Conservation (phyloP, 1,140 invertebrate genomes). For the Leptoteleia sp. region DNA sequence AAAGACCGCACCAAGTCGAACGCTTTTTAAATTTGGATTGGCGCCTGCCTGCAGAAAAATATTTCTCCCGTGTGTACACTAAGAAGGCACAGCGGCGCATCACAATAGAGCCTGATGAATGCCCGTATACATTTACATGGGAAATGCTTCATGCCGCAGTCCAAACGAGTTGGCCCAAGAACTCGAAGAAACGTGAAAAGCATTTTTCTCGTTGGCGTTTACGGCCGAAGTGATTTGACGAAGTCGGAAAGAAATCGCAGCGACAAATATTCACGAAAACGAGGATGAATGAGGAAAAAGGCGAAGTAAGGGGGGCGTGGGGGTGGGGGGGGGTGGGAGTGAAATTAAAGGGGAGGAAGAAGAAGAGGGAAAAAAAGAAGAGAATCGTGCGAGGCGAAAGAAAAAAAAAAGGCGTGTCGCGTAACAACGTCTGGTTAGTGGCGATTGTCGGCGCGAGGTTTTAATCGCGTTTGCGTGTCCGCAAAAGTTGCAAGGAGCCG, state of each 20-base stretch:
- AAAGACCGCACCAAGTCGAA: slow-evolving; percentile 61
- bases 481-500: neutral
- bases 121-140: slow-evolving; percentile 80
- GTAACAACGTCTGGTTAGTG: slow-evolving; percentile 28
- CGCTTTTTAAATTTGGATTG: slow-evolving; percentile 68
- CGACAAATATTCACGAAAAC: slow-evolving; percentile 53
- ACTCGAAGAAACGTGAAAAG: slow-evolving; percentile 70
- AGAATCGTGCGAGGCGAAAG: neutral
- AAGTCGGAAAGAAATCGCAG: slow-evolving; percentile 51
- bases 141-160: slow-evolving; percentile 71
- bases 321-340: no score
- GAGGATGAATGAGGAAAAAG: slow-evolving; percentile 29
- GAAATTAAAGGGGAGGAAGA: neutral
- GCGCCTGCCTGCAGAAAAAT: slow-evolving; percentile 69
- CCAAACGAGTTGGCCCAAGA: slow-evolving; percentile 68
- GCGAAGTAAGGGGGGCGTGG: no score
- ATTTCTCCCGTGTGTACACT: slow-evolving; percentile 73
- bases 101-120: slow-evolving; percentile 79
- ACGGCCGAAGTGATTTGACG: slow-evolving; percentile 55
- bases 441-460: slow-evolving; percentile 11
- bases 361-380: slow-evolving; percentile 1
- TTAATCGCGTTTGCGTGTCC: slow-evolving; percentile 11
- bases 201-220: slow-evolving; percentile 65
- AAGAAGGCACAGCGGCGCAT: slow-evolving; percentile 69
- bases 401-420: neutral